A percentile compares a stretch with the other conserved stretches of the same genome.
phyloP scores from a whole-genome alignment of 2,888 invertebrate genomes.

The Polymixis lichenea region DNA sequence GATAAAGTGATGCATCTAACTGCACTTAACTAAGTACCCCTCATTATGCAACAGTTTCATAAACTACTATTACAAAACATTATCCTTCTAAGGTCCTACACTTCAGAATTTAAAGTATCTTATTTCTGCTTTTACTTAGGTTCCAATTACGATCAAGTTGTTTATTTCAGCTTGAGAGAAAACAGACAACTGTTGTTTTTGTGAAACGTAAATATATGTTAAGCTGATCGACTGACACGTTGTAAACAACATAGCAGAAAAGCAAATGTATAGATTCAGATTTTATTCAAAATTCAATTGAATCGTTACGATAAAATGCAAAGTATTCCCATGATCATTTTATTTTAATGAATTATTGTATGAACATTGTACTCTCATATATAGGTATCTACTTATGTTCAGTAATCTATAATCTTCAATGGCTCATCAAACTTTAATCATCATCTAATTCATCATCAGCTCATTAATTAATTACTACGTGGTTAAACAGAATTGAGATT shows the following conservation, averaged over 20 bases:
- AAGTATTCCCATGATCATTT: not conserved
- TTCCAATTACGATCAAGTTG: not conserved
- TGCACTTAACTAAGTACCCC: no score
- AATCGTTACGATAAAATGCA: not conserved
- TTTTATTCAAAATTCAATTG: not conserved
- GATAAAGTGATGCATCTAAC: no score
- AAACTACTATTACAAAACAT: not conserved
- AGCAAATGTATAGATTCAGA: not conserved
- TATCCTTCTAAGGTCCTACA: not conserved
- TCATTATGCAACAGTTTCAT: no score
- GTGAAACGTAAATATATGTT: not conserved
- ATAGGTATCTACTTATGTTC: constrained; percentile 15
- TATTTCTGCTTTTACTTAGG: not conserved
- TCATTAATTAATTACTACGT: constrained; percentile 44
- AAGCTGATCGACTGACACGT: not conserved
- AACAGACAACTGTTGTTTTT: not conserved
- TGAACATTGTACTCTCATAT: not conserved
- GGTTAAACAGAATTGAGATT: constrained; percentile 6
- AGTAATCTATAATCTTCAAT: constrained; percentile 33
- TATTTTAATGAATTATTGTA: not conserved
- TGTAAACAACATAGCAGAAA: not conserved
- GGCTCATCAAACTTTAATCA: constrained; percentile 48
- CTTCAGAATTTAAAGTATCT: not conserved
- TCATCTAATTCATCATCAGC: no score
- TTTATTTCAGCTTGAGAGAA: constrained; percentile 12